These are phyloP conservation scores for Notothenia coriiceps DNA, from an alignment of 2,113 vertebrate species.

Conservation along the genomic window DNA sequence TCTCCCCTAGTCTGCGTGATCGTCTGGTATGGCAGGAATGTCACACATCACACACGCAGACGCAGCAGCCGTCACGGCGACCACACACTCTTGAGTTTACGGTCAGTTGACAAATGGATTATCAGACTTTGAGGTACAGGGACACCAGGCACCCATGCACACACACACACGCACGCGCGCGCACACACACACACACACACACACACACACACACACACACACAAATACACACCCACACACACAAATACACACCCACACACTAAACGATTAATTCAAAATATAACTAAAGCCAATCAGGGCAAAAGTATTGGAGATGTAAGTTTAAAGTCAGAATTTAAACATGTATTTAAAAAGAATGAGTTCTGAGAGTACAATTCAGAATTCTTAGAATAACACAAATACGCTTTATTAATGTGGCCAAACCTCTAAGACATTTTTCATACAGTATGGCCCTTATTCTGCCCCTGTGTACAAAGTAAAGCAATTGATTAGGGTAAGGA, in stretches of 20 bases:
- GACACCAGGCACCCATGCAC: slow-evolving; percentile 12
- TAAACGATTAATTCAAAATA: neutral
- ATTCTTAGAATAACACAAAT: too few species aligned
- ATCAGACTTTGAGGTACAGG: slow-evolving; percentile 59
- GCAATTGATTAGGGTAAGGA: too few species aligned
- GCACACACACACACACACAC: too few species aligned
- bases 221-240: neutral
- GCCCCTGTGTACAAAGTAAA: too few species aligned
- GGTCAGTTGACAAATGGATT: slow-evolving; percentile 78
- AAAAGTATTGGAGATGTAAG: too few species aligned
- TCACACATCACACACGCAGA: slow-evolving; percentile 69
- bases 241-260: slow-evolving; percentile 1
- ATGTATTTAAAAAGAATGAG: too few species aligned
- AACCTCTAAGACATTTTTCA: too few species aligned
- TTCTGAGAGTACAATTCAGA: too few species aligned
- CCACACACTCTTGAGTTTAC: slow-evolving; percentile 71
- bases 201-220: neutral
- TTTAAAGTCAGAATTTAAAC: too few species aligned
- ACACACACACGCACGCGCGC: neutral
- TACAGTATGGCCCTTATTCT: too few species aligned
- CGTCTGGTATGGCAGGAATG: slow-evolving; percentile 82
- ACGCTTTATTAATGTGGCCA: too few species aligned
- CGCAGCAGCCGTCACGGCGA: slow-evolving; percentile 50
- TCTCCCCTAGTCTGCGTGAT: slow-evolving; percentile 51
- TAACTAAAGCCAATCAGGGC: neutral